Percentiles rank a stretch among this genome's conserved stretches.
Conservation (phyloP, 92 coral and sea anemone species). For the Hydrozoanthus gracilis region DNA sequence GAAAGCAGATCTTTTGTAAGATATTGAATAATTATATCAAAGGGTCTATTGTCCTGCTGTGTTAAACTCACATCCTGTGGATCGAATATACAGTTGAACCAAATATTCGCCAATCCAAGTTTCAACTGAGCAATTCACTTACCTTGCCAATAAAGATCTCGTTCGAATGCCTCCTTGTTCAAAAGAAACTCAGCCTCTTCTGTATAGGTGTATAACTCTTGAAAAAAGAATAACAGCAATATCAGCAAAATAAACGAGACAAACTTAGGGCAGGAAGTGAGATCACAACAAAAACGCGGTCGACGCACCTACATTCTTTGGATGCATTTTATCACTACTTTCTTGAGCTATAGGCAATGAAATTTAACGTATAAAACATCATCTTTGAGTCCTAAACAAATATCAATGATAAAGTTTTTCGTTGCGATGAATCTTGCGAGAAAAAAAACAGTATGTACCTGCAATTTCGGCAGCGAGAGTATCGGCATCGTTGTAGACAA, state of each 20-base stretch:
- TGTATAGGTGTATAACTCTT: constrained; percentile 96
- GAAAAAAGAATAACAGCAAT: neutral
- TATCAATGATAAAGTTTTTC: neutral
- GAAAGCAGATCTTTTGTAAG: neutral
- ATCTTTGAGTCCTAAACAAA: neutral
- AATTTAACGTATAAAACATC: neutral
- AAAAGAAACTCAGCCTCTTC: constrained; percentile 85
- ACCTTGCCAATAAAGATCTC: constrained; percentile 72
- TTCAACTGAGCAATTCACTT: neutral
- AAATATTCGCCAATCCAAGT: neutral
- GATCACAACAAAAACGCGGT: neutral
- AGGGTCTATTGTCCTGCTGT: neutral
- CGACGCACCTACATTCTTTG: constrained; percentile 25
- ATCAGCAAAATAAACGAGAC: neutral
- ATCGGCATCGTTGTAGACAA: constrained; percentile 89
- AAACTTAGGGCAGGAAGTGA: constrained; percentile 18
- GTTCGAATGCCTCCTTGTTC: constrained; percentile 86
- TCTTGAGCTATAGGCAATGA: neutral
- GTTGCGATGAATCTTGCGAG: neutral
- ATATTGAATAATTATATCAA: neutral
- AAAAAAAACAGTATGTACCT: constrained; percentile 44
- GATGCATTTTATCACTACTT: neutral
- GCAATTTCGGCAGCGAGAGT: constrained; percentile 81
- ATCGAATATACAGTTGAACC: neutral
- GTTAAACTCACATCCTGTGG: neutral